phyloP scores from a whole-genome alignment of 2,888 invertebrate genomes.

The Amiota communis region DNA sequence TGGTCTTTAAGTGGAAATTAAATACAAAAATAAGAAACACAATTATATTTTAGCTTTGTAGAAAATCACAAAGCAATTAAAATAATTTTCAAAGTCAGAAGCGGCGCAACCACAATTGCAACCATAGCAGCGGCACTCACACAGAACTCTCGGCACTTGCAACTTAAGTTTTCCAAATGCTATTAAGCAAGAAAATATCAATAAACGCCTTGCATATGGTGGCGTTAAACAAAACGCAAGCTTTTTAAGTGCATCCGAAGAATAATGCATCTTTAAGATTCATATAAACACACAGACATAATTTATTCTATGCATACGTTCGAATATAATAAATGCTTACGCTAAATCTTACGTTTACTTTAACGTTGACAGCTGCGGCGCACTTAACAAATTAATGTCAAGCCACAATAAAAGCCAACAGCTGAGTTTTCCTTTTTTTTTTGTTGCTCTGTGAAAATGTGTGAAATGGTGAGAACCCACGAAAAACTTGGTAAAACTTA shows the following conservation, averaged over 20 bases:
- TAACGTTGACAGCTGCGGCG: constrained; percentile 44
- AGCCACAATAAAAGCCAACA: constrained; percentile 66
- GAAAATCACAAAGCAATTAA: too few relatives aligned
- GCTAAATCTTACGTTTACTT: constrained; percentile 5
- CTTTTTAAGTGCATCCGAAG: constrained; percentile 22
- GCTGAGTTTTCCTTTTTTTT: constrained; percentile 52
- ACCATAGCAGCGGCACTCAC: not conserved
- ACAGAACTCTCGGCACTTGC: not conserved
- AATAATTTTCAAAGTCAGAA: too few relatives aligned
- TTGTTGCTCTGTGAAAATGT: not conserved
- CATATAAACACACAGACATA: constrained; percentile 22
- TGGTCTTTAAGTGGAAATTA: too few relatives aligned
- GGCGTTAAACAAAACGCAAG: not conserved
- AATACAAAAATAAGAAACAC: too few relatives aligned
- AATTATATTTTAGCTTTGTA: too few relatives aligned
- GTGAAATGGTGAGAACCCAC: not conserved
- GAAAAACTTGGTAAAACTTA: constrained; percentile 39
- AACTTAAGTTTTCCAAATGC: constrained; percentile 43
- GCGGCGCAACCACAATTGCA: constrained; percentile 10
- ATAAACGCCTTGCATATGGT: not conserved
- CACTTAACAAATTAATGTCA: constrained; percentile 66
- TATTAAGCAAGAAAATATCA: constrained; percentile 40
- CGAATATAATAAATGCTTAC: too few relatives aligned
- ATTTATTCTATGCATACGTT: too few relatives aligned
- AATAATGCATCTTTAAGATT: constrained; percentile 12